A percentile compares a stretch with the other conserved stretches of the same genome.
Conservation (phyloP, 2,113 vertebrate species). For the Salvelinus sp. region DNA sequence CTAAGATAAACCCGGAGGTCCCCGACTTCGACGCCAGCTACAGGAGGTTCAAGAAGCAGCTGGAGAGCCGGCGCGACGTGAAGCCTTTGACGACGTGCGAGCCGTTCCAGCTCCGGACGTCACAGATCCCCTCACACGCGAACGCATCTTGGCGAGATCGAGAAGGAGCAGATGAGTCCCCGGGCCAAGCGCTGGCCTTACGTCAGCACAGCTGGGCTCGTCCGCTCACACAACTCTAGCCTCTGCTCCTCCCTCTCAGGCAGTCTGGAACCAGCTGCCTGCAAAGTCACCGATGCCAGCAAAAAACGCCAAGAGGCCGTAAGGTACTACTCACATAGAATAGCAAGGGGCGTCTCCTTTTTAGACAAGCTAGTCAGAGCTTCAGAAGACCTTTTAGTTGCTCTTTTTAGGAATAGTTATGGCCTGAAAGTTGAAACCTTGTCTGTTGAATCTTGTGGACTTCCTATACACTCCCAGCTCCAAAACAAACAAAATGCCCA, state of each 20-base stretch:
- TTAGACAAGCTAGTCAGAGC: conserved; percentile 27
- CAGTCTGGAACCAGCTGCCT: conserved; percentile 59
- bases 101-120: conserved; percentile 75
- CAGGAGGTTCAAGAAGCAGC: conserved; percentile 69
- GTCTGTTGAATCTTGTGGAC: conserved; percentile 2
- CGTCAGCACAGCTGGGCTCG: conserved; percentile 43
- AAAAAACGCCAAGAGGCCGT: conserved; percentile 81
- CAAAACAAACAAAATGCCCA: neutral
- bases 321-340: conserved; percentile 74
- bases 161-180: conserved; percentile 76
- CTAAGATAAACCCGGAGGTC: conserved; percentile 62
- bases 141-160: conserved; percentile 75
- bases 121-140: conserved; percentile 71
- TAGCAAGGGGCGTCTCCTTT: conserved; percentile 12
- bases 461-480: neutral
- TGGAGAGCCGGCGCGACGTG: conserved; percentile 67
- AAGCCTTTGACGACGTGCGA: conserved; percentile 74
- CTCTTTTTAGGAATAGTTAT: conserved; percentile 15
- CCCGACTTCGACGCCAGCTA: conserved; percentile 77
- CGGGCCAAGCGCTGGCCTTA: conserved; percentile 74
- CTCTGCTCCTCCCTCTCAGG: conserved; percentile 60
- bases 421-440: neutral
- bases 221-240: conserved; percentile 49
- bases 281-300: conserved; percentile 79
- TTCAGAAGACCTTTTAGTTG: neutral